Conservation (phyloP, 2,888 invertebrate genomes). For the Thymelicus acteon region DNA sequence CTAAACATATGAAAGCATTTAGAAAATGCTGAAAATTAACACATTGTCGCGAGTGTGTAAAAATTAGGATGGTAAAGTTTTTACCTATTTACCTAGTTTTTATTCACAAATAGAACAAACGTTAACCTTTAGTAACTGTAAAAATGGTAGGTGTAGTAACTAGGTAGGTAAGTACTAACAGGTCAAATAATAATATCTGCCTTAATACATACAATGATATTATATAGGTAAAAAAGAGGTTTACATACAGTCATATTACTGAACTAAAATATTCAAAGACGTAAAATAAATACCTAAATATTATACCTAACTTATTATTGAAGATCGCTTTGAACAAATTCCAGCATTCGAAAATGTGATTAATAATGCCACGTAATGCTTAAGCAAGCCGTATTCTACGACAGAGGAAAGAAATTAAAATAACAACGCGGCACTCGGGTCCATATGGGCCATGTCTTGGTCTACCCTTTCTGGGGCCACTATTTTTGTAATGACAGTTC, state of each 20-base stretch:
- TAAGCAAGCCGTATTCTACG: slow-evolving; percentile 41
- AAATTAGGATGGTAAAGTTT: too few relatives aligned
- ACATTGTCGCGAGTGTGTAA: too few relatives aligned
- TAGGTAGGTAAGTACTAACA: not conserved
- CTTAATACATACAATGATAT: too few relatives aligned
- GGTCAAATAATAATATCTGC: not conserved
- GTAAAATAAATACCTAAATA: not conserved
- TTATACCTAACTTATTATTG: not conserved
- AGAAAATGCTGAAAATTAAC: too few relatives aligned
- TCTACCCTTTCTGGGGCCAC: slow-evolving; percentile 81
- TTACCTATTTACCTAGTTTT: too few relatives aligned
- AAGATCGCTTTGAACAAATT: not conserved
- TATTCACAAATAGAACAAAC: too few relatives aligned
- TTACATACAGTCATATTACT: not conserved
- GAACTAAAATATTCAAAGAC: too few relatives aligned
- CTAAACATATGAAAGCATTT: too few relatives aligned
- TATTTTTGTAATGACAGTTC: slow-evolving; percentile 82
- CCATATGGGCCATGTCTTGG: slow-evolving; percentile 78
- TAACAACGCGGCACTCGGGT: slow-evolving; percentile 56
- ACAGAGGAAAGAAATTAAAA: slow-evolving; percentile 70
- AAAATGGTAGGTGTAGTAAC: too few relatives aligned
- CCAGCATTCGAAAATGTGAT: slow-evolving; percentile 25
- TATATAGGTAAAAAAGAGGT: too few relatives aligned
- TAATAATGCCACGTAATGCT: slow-evolving; percentile 29
- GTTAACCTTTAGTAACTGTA: too few relatives aligned